Evolutionary conservation across 2,113 vertebrate genomes (phyloP).

Genomic region (Pelodiscus sinensis): DNA sequence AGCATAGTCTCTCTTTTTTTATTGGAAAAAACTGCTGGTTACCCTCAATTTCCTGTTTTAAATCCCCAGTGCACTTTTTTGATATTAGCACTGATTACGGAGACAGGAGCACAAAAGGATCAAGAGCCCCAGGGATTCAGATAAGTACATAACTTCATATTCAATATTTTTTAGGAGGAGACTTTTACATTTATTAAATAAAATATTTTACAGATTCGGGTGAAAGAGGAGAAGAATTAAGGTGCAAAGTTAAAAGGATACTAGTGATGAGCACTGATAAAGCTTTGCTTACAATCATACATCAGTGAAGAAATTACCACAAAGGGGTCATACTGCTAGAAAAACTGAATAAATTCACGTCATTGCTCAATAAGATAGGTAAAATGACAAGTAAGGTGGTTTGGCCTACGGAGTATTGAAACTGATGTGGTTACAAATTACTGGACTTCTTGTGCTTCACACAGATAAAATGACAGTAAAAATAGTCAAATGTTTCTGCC

Average conservation of each 20-base stretch:
- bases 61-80: background rate
- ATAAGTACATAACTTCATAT: background rate
- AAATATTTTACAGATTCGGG: background rate
- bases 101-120: background rate
- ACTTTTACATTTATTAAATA: background rate
- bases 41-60: background rate
- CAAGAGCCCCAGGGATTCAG: background rate
- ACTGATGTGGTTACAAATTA: background rate
- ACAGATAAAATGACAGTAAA: background rate
- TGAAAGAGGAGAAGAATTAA: background rate
- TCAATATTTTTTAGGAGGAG: background rate
- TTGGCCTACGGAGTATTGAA: background rate
- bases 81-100: background rate
- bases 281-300: background rate
- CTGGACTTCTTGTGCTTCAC: background rate
- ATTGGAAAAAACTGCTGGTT: background rate
- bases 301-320: background rate
- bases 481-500: background rate
- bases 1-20: background rate
- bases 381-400: background rate
- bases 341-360: background rate
- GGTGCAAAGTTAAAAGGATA: background rate
- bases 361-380: background rate
- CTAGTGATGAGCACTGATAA: background rate
- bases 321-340: background rate